A percentile compares a stretch with the other conserved stretches of the same genome.
phyloP scores from a whole-genome alignment of 2,113 vertebrate species.

The Alligator sinensis region DNA sequence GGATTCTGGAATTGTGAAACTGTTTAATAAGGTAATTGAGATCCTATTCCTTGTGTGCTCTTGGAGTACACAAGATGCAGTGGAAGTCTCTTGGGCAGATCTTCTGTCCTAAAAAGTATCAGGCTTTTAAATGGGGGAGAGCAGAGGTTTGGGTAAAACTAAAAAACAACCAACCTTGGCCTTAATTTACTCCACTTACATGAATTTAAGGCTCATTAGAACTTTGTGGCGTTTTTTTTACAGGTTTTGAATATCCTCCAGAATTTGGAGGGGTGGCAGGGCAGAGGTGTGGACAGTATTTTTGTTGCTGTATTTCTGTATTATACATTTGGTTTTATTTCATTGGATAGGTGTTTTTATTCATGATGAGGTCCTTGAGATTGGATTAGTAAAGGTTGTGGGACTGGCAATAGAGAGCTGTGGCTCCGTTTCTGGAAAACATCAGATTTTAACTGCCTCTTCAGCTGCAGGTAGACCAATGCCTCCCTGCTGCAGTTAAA shows the following conservation, averaged over 20 bases:
- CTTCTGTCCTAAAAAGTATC: not conserved
- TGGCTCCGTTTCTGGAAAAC: not conserved
- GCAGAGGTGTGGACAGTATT: not conserved
- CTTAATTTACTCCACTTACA: not conserved
- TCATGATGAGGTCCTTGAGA: not conserved
- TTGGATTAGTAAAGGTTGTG: too few relatives aligned
- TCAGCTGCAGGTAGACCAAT: not conserved
- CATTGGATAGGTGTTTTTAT: accelerated
- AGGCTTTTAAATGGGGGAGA: not conserved
- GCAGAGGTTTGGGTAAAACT: not conserved
- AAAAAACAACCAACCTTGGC: not conserved
- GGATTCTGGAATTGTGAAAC: not conserved
- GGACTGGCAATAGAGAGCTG: not conserved
- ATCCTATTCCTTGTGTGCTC: not conserved
- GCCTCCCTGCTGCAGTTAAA: not conserved
- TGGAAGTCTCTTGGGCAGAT: accelerated
- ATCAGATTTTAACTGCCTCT: not conserved
- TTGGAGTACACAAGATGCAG: not conserved
- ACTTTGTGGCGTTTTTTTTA: not conserved
- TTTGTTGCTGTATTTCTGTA: not conserved
- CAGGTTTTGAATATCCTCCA: too few relatives aligned
- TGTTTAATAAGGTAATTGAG: not conserved
- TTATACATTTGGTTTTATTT: not conserved
- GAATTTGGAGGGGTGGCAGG: not conserved
- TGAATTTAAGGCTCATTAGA: accelerated